A percentile compares a stretch with the other conserved stretches of the same genome.
Conservation (phyloP, 2,113 vertebrate genomes). For the Genyomyrus donnyi region DNA sequence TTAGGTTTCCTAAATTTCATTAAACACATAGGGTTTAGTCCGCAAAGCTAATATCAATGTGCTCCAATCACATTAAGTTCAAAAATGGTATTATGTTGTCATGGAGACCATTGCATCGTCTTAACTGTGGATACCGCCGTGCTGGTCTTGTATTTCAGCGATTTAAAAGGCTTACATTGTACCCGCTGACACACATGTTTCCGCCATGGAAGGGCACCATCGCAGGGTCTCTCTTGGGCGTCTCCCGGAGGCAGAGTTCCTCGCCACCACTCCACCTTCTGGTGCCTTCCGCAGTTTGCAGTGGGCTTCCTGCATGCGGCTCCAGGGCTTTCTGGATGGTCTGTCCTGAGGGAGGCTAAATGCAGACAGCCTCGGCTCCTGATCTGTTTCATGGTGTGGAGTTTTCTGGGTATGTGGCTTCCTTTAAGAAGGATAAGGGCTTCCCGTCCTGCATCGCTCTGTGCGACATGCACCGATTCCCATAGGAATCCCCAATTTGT, state of each 20-base stretch:
- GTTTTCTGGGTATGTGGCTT: neutral
- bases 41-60: neutral
- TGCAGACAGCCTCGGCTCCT: neutral
- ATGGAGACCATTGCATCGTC: neutral
- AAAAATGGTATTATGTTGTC: slow-evolving; percentile 2
- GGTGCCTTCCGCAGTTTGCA: neutral
- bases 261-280: neutral
- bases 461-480: neutral
- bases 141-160: neutral
- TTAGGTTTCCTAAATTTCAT: neutral
- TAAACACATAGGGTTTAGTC: neutral
- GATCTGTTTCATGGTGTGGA: neutral
- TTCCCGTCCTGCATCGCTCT: neutral
- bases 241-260: neutral
- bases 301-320: neutral
- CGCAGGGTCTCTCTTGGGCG: neutral
- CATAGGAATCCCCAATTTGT: neutral
- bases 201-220: neutral
- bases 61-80: neutral
- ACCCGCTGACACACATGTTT: neutral
- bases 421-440: neutral
- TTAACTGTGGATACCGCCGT: neutral
- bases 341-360: neutral
- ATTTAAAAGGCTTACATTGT: neutral
- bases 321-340: neutral